Evolutionary conservation across 1,140 invertebrate genomes (phyloP).

Genomic region (Ridgeia piscesae): DNA sequence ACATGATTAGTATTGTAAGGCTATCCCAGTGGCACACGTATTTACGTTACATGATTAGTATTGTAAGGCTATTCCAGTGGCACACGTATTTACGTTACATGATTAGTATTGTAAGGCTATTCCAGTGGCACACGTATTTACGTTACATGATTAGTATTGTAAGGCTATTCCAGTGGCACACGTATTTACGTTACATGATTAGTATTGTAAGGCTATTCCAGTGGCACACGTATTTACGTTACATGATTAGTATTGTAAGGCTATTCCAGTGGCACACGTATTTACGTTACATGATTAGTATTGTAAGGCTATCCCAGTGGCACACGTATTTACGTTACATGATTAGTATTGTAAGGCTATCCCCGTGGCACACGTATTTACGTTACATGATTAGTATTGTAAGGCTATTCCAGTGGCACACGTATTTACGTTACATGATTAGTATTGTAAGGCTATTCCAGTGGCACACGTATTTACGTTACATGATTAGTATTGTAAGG

Average conservation of each 20-base stretch:
- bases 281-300: too few species aligned
- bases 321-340: too few species aligned
- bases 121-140: neutral
- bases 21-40: neutral
- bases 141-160: too few species aligned
- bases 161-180: neutral
- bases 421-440: too few species aligned
- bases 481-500: neutral
- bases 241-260: too few species aligned
- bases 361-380: neutral
- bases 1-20: too few species aligned
- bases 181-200: too few species aligned
- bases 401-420: neutral
- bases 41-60: too few species aligned
- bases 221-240: neutral
- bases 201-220: neutral
- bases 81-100: too few species aligned
- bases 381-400: too few species aligned
- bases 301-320: neutral
- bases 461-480: neutral
- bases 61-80: neutral
- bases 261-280: neutral
- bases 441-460: neutral
- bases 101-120: too few species aligned
- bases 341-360: too few species aligned